phyloP scores from a whole-genome alignment of 2,888 invertebrate species.

The Criorhina ranunculi region DNA sequence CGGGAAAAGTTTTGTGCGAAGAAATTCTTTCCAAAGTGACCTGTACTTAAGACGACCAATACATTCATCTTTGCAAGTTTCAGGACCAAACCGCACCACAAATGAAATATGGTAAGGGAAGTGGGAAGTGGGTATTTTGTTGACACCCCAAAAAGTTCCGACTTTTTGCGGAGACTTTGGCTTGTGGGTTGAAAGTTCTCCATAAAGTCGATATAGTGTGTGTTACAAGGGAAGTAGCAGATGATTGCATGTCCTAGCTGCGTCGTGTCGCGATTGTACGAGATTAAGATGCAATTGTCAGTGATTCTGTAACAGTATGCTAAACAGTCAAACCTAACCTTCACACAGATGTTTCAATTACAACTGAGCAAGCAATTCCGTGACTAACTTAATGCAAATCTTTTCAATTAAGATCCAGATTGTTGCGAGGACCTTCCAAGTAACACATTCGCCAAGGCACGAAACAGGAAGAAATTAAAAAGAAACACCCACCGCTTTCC shows the following conservation, averaged over 20 bases:
- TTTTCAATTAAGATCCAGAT: conserved; percentile 7
- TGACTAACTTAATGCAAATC: background rate
- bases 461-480: background rate
- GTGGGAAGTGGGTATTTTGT: conserved; percentile 9
- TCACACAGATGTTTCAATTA: background rate
- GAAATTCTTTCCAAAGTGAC: conserved; percentile 42
- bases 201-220: background rate
- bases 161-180: conserved; percentile 3
- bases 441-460: background rate
- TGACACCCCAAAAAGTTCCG: background rate
- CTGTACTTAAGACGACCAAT: conserved; percentile 40
- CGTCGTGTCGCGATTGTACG: no score
- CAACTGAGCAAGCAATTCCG: background rate
- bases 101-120: conserved; percentile 4
- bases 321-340: no score
- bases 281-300: no score
- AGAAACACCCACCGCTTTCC: background rate
- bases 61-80: conserved; percentile 56
- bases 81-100: conserved; percentile 8
- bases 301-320: no score
- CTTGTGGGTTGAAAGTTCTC: background rate
- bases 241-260: no score
- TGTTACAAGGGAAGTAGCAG: background rate
- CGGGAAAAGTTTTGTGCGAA: conserved; percentile 30
- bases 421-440: background rate